Conservation (phyloP, 2,797 vertebrate genomes). For the Chanos chanos region DNA sequence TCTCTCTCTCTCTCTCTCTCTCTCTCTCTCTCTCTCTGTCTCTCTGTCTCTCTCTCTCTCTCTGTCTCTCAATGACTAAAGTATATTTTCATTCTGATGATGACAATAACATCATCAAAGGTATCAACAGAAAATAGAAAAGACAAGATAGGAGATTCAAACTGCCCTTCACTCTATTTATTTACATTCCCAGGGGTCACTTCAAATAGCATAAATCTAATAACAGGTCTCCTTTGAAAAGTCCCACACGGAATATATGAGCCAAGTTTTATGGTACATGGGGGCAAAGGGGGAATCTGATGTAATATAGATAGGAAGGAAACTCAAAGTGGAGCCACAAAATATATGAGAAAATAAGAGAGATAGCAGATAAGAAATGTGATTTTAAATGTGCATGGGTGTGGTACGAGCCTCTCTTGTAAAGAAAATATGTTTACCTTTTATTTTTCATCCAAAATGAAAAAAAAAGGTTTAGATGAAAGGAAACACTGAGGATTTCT, state of each 20-base stretch:
- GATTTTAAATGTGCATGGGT: constrained; percentile 29
- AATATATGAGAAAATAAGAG: constrained; percentile 15
- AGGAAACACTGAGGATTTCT: no score
- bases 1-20: no score
- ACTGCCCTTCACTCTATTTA: constrained; percentile 31
- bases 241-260: constrained; percentile 39
- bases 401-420: constrained; percentile 6
- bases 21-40: no score
- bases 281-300: constrained; percentile 23
- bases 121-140: not conserved
- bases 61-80: not conserved
- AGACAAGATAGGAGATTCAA: constrained; percentile 6
- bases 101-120: not conserved
- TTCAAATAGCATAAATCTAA: constrained; percentile 37
- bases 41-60: no score
- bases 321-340: constrained; percentile 19
- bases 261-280: constrained; percentile 29
- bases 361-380: constrained; percentile 28
- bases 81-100: not conserved
- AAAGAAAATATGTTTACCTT: constrained; percentile 10
- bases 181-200: constrained; percentile 41
- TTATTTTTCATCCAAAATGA: not conserved
- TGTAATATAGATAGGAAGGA: constrained; percentile 36
- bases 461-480: not conserved
- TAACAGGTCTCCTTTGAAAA: constrained; percentile 23